Conservation (phyloP, 2,797 vertebrate species). For the Scleropages formosus region DNA sequence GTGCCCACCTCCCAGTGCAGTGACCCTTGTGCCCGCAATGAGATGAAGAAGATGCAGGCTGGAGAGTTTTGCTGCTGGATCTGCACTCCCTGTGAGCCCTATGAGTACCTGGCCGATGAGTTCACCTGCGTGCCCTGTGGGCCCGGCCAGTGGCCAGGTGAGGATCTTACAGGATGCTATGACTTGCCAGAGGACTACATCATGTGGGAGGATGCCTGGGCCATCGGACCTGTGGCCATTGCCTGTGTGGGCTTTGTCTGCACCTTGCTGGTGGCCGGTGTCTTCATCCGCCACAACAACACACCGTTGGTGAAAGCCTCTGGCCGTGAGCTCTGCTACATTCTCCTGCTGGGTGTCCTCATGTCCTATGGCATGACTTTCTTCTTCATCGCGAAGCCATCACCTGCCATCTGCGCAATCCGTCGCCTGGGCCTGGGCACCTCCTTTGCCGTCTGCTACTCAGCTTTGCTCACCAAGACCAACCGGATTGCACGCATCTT, state of each 20-base stretch:
- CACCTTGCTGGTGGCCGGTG: constrained; percentile 84
- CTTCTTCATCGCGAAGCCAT: constrained; percentile 96
- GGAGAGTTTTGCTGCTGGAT: constrained; percentile 99
- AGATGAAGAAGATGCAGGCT: constrained; percentile 99
- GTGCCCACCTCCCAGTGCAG: constrained; percentile 92
- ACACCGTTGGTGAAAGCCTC: constrained; percentile 96
- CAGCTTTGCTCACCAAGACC: constrained; percentile 95
- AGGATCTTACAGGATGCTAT: constrained; percentile 85
- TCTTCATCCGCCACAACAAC: constrained; percentile 91
- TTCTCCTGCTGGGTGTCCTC: constrained; percentile 89
- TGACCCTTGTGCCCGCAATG: constrained; percentile 92
- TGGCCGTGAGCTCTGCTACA: constrained; percentile 93
- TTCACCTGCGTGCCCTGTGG: constrained; percentile 91
- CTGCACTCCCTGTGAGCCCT: constrained; percentile 90
- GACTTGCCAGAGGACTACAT: constrained; percentile 97
- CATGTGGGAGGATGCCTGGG: constrained; percentile 97
- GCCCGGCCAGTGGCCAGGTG: constrained; percentile 89
- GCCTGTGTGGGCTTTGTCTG: constrained; percentile 92
- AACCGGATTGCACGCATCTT: constrained; percentile 98
- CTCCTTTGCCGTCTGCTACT: constrained; percentile 95
- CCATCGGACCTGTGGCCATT: constrained; percentile 93
- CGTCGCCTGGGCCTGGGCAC: constrained; percentile 89
- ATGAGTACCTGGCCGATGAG: constrained; percentile 90
- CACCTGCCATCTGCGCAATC: constrained; percentile 87
- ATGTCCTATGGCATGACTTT: constrained; percentile 97